phyloP scores from a whole-genome alignment of 2,797 vertebrate genomes.

The Petrocephalus sullivani region DNA sequence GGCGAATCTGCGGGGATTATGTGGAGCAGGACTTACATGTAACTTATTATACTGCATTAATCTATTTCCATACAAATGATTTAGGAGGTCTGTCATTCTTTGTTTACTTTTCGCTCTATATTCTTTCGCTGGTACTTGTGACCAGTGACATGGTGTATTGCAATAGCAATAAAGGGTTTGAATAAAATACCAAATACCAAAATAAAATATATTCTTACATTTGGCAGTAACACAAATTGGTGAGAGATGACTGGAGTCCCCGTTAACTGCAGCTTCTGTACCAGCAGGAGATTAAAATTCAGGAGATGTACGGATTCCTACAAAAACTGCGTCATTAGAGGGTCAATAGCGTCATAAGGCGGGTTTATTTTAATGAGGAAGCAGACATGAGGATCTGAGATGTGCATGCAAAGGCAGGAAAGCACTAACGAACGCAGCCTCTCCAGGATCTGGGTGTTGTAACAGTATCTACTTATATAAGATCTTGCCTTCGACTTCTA shows the following conservation, averaged over 20 bases:
- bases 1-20: not conserved
- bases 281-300: not conserved
- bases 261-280: not conserved
- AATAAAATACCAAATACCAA: no score
- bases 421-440: not conserved
- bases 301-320: not conserved
- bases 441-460: not conserved
- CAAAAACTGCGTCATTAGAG: not conserved
- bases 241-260: not conserved
- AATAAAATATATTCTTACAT: not conserved
- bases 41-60: not conserved
- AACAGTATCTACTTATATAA: slow-evolving; percentile 4
- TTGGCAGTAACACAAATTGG: not conserved
- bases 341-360: not conserved
- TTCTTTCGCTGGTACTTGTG: no score
- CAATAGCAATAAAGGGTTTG: no score
- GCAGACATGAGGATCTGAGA: not conserved
- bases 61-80: not conserved
- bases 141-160: no score
- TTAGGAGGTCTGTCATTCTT: not conserved
- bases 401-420: not conserved
- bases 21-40: not conserved
- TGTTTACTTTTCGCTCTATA: not conserved
- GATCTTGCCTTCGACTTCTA: not conserved
- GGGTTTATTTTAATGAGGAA: not conserved